A percentile compares a stretch with the other conserved stretches of the same genome.
phyloP scores from a whole-genome alignment of 2,113 vertebrate genomes.

The Sturnira hondurensis region DNA sequence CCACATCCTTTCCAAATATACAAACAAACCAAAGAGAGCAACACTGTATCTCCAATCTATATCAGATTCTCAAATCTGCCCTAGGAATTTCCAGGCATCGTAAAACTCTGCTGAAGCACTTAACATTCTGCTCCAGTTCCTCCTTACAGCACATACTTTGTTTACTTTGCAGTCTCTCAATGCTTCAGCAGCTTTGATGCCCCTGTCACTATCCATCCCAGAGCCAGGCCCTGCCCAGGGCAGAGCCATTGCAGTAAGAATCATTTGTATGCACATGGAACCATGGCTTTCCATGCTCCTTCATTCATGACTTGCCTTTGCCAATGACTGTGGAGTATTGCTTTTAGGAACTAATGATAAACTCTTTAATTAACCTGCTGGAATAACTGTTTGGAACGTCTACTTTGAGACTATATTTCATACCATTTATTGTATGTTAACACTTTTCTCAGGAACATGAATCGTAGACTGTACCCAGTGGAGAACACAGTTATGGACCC shows the following conservation, averaged over 20 bases:
- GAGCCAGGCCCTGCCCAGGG: neutral
- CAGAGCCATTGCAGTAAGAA: neutral
- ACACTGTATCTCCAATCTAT: neutral
- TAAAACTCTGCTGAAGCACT: slow-evolving; percentile 45
- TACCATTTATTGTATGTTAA: neutral
- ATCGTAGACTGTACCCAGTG: neutral
- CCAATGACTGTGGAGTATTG: neutral
- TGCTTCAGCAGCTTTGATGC: slow-evolving; percentile 36
- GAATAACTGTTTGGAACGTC: neutral
- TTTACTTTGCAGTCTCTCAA: slow-evolving; percentile 48
- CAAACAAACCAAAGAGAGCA: neutral
- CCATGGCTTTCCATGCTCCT: neutral
- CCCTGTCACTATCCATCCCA: neutral
- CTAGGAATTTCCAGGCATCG: neutral
- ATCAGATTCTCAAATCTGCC: neutral
- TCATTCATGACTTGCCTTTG: neutral
- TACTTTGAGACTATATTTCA: neutral
- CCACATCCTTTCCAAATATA: neutral
- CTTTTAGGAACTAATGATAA: neutral
- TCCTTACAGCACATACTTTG: slow-evolving; percentile 22
- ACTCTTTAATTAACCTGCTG: neutral
- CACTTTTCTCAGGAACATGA: neutral
- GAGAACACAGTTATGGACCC: neutral
- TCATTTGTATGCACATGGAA: slow-evolving; percentile 33
- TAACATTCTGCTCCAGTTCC: slow-evolving; percentile 49